Evolutionary conservation across 2,888 invertebrate species (phyloP).

Genomic region (Eupithecia pulchellata): DNA sequence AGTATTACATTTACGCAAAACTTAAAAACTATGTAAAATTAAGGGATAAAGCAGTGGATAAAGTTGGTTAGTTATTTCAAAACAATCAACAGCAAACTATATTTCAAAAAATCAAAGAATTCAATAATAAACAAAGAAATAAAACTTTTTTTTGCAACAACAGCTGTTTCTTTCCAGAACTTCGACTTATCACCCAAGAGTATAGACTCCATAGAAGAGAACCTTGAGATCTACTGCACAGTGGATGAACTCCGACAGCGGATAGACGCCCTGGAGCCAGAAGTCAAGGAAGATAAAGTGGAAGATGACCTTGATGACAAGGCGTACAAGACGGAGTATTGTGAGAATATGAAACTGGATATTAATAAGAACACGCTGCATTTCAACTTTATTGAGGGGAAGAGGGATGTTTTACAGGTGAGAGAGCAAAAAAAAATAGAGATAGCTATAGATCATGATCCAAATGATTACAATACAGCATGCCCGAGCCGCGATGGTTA

Average conservation of each 20-base stretch:
- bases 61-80: no score
- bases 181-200: slow-evolving; percentile 80
- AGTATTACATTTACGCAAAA: no score
- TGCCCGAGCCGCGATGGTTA: no score
- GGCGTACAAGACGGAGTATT: slow-evolving; percentile 57
- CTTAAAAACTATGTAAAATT: no score
- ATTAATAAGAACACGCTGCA: slow-evolving; percentile 76
- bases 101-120: not conserved
- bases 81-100: no score
- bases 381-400: slow-evolving; percentile 81
- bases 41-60: no score
- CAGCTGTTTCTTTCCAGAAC: slow-evolving; percentile 58
- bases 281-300: slow-evolving; percentile 64
- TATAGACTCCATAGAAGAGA: slow-evolving; percentile 83
- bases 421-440: slow-evolving; percentile 6
- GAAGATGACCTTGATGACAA: slow-evolving; percentile 58
- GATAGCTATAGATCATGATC: not conserved
- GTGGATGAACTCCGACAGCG: slow-evolving; percentile 87
- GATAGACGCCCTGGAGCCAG: slow-evolving; percentile 78
- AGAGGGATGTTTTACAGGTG: slow-evolving; percentile 78
- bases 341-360: slow-evolving; percentile 66
- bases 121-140: not conserved
- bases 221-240: slow-evolving; percentile 88
- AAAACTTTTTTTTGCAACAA: not conserved
- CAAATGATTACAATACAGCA: not conserved